Percentiles rank a stretch among this genome's conserved stretches.
Evolutionary conservation across 2,113 vertebrate species (phyloP).

Genomic region (Chelonoidis abingdonii): DNA sequence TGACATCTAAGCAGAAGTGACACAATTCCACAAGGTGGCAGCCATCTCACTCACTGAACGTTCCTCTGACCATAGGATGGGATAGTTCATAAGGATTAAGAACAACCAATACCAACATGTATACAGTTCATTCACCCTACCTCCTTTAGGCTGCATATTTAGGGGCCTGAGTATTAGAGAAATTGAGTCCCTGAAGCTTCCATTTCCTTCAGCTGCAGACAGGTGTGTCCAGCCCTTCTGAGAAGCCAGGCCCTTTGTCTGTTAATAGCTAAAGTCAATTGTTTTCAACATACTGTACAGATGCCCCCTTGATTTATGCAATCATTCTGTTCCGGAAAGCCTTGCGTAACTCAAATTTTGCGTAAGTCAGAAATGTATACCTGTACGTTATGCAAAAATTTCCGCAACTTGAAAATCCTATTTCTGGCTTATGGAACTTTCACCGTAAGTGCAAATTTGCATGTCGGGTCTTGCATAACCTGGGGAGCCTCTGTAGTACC

Average conservation of each 20-base stretch:
- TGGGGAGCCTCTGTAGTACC: neutral
- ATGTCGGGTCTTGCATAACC: no score
- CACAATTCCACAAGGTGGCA: fast-evolving
- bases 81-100: neutral
- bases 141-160: neutral
- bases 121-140: neutral
- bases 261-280: neutral
- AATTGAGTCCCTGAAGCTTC: neutral
- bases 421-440: no score
- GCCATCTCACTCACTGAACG: fast-evolving
- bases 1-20: neutral
- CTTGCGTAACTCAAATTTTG: no score
- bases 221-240: neutral
- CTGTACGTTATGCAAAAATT: no score
- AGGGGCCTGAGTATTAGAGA: neutral
- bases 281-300: neutral
- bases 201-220: neutral
- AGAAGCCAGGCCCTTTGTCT: neutral
- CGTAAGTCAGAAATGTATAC: no score
- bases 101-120: neutral
- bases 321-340: no score
- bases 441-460: no score
- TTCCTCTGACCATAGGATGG: neutral
- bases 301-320: no score
- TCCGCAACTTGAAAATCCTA: no score